phyloP scores from a whole-genome alignment of 2,113 vertebrate species.

The Mohoua ochrocephala region DNA sequence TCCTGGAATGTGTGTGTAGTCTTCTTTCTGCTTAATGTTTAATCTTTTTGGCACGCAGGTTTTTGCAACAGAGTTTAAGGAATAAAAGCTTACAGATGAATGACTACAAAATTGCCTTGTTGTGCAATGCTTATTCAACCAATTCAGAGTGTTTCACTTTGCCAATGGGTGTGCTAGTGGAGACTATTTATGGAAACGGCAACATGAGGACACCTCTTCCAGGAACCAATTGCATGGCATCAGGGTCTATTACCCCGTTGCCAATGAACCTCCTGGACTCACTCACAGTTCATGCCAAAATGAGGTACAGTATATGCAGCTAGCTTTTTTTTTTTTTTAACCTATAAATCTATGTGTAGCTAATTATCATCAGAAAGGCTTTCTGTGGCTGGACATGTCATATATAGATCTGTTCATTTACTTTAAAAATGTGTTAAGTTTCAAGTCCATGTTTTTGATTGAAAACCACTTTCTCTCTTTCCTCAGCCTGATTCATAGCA shows the following conservation, averaged over 20 bases:
- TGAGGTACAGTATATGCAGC: conserved; percentile 80
- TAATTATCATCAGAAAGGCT: not conserved
- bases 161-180: conserved; percentile 96
- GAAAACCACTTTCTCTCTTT: conserved; percentile 2
- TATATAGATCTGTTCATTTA: not conserved
- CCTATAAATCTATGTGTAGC: not conserved
- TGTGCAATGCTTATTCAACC: conserved; percentile 98
- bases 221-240: conserved; percentile 91
- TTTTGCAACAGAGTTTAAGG: conserved; percentile 94
- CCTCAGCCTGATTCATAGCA: conserved; percentile 94
- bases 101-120: conserved; percentile 96
- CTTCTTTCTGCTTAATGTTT: not conserved
- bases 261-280: conserved; percentile 98
- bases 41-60: conserved; percentile 71
- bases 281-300: conserved; percentile 96
- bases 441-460: not conserved
- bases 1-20: not conserved
- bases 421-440: not conserved
- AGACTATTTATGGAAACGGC: conserved; percentile 97
- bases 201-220: conserved; percentile 89
- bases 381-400: not conserved
- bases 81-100: conserved; percentile 96
- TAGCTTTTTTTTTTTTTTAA: not conserved
- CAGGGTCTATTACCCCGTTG: conserved; percentile 89
- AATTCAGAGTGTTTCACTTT: conserved; percentile 97